Percentiles rank a stretch among this genome's conserved stretches.
These are phyloP conservation scores for Hirtodrosophila trivittata DNA, from an alignment of 2,888 invertebrate species.

Conservation along the genomic window DNA sequence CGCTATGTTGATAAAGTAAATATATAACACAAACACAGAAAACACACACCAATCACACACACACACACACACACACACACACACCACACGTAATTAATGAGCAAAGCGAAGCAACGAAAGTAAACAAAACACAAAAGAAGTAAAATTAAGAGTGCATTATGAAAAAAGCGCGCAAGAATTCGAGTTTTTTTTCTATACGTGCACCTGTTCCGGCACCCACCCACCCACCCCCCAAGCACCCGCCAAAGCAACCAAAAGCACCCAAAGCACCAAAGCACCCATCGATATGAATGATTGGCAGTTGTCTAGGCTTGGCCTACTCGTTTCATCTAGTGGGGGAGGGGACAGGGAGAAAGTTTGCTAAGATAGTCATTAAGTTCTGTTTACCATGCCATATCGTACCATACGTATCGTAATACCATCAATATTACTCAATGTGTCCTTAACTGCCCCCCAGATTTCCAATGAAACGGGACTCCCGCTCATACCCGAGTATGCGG, in stretches of 20 bases:
- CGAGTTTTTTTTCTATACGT: constrained; percentile 22
- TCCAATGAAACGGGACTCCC: constrained; percentile 83
- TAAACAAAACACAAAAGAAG: constrained; percentile 35
- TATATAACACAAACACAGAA: constrained; percentile 63
- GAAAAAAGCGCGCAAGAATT: constrained; percentile 21
- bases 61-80: constrained; percentile 16
- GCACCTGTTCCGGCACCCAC: too few relatives aligned
- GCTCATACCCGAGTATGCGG: constrained; percentile 82
- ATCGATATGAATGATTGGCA: constrained; percentile 52
- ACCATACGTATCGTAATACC: not conserved
- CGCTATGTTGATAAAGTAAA: constrained; percentile 84
- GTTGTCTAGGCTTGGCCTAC: constrained; percentile 48
- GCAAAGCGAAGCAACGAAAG: constrained; percentile 46
- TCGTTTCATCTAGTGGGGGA: not conserved
- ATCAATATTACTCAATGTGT: constrained; percentile 15
- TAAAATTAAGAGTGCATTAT: constrained; percentile 47
- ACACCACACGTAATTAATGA: constrained; percentile 41
- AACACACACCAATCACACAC: constrained; percentile 19
- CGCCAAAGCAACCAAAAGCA: not conserved
- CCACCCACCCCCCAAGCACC: not conserved
- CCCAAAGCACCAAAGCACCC: not conserved
- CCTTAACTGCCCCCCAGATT: constrained; percentile 64
- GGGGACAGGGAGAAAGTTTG: constrained; percentile 12
- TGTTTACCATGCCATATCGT: constrained; percentile 6
- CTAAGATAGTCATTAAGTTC: constrained; percentile 42